phyloP scores from a whole-genome alignment of 1,140 invertebrate species.

The Ephestia elutella region DNA sequence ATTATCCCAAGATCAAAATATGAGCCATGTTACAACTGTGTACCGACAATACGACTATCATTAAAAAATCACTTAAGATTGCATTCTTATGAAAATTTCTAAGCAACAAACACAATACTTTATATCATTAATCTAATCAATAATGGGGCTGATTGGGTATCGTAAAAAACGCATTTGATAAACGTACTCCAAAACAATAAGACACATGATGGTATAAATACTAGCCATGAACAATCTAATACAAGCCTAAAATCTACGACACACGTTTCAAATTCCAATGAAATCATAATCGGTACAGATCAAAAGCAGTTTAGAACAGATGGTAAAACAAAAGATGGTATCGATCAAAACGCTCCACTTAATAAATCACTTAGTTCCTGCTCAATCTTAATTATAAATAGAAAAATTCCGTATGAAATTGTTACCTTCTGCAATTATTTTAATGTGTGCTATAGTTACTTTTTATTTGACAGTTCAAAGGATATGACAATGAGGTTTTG shows the following conservation, averaged over 20 bases:
- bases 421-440: too few species aligned
- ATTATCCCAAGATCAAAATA: conserved; percentile 8
- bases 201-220: not conserved
- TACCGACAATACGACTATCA: not conserved
- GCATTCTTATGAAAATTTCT: conserved; percentile 30
- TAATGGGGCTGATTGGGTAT: conserved; percentile 24
- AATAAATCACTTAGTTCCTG: conserved; percentile 24
- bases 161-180: conserved; percentile 23
- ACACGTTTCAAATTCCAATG: conserved; percentile 1
- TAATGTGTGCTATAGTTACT: too few species aligned
- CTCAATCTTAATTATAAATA: not conserved
- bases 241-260: not conserved
- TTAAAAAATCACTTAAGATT: conserved; percentile 19
- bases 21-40: not conserved
- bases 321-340: conserved; percentile 24
- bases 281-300: not conserved
- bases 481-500: too few species aligned
- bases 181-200: conserved; percentile 24
- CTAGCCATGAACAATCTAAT: not conserved
- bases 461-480: too few species aligned
- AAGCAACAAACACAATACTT: conserved; percentile 25
- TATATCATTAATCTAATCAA: conserved; percentile 47
- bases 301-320: conserved; percentile 6
- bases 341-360: conserved; percentile 21
- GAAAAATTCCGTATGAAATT: not conserved